These are phyloP conservation scores for Eutolmus rufibarbis DNA, from an alignment of 2,888 invertebrate species.

Conservation along the genomic window DNA sequence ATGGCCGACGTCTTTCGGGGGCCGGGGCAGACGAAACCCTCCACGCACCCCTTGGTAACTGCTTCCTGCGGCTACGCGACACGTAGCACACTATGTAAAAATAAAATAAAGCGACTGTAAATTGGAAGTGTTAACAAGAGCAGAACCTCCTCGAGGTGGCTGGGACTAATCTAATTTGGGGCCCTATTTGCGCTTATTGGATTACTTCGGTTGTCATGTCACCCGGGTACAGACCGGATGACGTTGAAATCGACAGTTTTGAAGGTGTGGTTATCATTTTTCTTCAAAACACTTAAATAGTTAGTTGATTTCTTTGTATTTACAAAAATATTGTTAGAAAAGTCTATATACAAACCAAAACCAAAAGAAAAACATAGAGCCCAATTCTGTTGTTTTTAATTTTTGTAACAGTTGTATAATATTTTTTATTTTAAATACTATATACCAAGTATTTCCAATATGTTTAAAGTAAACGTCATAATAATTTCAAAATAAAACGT, in stretches of 20 bases:
- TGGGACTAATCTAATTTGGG: conserved; percentile 8
- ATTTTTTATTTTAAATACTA: too few species aligned
- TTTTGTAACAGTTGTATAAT: too few species aligned
- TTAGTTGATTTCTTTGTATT: not conserved
- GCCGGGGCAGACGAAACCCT: not conserved
- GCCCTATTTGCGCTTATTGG: not conserved
- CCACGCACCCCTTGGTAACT: not conserved
- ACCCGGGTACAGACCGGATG: not conserved
- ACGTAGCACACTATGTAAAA: not conserved
- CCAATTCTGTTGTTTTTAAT: too few species aligned
- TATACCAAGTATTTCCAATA: too few species aligned
- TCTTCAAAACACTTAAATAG: not conserved
- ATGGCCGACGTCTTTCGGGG: not conserved
- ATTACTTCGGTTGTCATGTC: not conserved
- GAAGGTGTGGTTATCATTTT: not conserved
- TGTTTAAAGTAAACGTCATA: too few species aligned
- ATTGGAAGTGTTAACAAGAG: not conserved
- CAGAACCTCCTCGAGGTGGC: not conserved
- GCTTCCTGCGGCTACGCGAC: not conserved
- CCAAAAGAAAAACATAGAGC: too few species aligned
- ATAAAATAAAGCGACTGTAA: not conserved
- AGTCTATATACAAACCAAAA: not conserved
- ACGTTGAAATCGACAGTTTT: not conserved
- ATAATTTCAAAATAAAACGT: too few species aligned
- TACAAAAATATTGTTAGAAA: not conserved